These are phyloP conservation scores for Coelinius sp. DNA, from an alignment of 2,888 invertebrate genomes.

Conservation along the genomic window DNA sequence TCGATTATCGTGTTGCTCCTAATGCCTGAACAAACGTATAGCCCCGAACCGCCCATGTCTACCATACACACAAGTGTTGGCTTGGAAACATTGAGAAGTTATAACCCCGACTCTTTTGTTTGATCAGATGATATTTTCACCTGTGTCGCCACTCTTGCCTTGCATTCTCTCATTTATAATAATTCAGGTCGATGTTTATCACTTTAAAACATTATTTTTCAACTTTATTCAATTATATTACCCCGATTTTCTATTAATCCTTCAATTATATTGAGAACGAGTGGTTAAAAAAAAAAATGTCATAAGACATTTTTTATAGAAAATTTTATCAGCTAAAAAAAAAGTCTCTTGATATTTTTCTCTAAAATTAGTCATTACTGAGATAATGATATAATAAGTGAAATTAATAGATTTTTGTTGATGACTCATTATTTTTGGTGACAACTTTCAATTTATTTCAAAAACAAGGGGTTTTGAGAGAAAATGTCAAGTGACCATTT, in stretches of 20 bases:
- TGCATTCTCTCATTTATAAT: slow-evolving; percentile 14
- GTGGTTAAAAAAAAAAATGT: too few relatives aligned
- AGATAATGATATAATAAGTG: too few relatives aligned
- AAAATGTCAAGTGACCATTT: too few relatives aligned
- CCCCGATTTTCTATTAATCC: neutral
- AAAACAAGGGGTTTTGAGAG: too few relatives aligned
- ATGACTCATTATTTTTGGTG: too few relatives aligned
- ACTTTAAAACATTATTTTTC: neutral
- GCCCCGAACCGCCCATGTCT: neutral
- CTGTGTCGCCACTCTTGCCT: slow-evolving; percentile 52
- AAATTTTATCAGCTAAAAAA: too few relatives aligned
- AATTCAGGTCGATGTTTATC: neutral
- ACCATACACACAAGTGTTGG: slow-evolving; percentile 11
- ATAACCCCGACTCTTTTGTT: slow-evolving; percentile 42
- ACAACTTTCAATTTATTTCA: too few relatives aligned
- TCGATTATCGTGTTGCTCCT: slow-evolving; percentile 53
- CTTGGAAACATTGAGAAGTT: neutral
- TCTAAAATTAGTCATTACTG: too few relatives aligned
- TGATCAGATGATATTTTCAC: slow-evolving; percentile 62
- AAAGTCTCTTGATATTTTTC: too few relatives aligned
- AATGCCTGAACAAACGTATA: slow-evolving; percentile 53
- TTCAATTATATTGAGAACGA: slow-evolving; percentile 20
- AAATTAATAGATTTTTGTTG: too few relatives aligned
- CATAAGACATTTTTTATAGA: too few relatives aligned
- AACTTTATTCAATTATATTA: neutral